Conservation (phyloP, 1,140 invertebrate species). For the Hydropsyche tenuis region DNA sequence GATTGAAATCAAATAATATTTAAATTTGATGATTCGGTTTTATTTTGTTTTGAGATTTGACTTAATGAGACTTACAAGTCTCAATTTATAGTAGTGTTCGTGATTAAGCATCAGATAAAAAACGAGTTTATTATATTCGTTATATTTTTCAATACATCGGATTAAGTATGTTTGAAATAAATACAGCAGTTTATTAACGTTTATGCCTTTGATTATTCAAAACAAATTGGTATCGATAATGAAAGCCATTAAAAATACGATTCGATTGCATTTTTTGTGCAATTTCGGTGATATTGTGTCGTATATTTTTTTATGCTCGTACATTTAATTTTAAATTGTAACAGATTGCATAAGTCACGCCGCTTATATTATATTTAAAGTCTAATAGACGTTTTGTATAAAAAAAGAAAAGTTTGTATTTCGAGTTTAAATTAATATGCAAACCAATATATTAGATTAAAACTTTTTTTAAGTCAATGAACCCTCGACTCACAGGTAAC, state of each 20-base stretch:
- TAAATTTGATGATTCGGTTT: neutral
- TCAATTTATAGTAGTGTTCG: constrained; percentile 18
- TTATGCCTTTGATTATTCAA: neutral
- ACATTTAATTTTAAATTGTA: constrained; percentile 11
- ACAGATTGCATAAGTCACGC: constrained; percentile 32
- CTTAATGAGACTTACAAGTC: constrained; percentile 14
- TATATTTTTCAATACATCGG: neutral
- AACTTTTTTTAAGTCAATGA: constrained; percentile 10
- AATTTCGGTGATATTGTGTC: neutral
- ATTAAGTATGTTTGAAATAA: neutral
- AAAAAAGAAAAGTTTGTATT: neutral
- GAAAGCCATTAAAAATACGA: neutral
- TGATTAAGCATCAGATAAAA: neutral
- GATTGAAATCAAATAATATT: too few relatives aligned
- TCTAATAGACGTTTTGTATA: constrained; percentile 1
- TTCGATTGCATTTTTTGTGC: neutral
- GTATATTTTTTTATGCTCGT: neutral
- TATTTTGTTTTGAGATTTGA: constrained; percentile 4
- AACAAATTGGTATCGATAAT: neutral
- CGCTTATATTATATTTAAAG: neutral
- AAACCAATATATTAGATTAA: constrained; percentile 28
- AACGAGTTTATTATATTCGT: neutral
- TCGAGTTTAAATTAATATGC: constrained; percentile 24
- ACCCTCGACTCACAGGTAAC: neutral
- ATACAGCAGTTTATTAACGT: neutral